Evolutionary conservation across 2,113 vertebrate species (phyloP).

Genomic region (Corydoras maculifer): DNA sequence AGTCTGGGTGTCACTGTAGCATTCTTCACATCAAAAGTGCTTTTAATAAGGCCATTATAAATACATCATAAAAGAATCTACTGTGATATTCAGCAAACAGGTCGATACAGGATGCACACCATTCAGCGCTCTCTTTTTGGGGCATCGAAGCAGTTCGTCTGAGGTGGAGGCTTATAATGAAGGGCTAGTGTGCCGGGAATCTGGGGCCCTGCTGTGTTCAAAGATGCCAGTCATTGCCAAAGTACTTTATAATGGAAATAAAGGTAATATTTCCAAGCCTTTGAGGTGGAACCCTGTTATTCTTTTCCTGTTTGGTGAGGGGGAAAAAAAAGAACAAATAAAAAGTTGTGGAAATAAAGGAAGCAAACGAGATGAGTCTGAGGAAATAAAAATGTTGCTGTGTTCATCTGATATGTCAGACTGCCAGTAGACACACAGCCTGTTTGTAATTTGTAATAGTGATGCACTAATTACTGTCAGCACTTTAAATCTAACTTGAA

Average conservation of each 20-base stretch:
- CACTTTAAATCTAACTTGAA: too few relatives aligned
- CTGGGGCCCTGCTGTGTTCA: slow-evolving; percentile 65
- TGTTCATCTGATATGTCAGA: background rate
- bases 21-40: slow-evolving; percentile 67
- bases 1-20: slow-evolving; percentile 59
- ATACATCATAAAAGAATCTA: slow-evolving; percentile 69
- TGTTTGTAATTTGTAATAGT: background rate
- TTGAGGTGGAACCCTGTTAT: slow-evolving; percentile 48
- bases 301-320: slow-evolving; percentile 38
- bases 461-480: background rate
- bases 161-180: slow-evolving; percentile 60
- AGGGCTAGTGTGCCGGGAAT: slow-evolving; percentile 51
- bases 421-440: background rate
- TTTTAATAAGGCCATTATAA: slow-evolving; percentile 74
- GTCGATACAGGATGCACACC: slow-evolving; percentile 71
- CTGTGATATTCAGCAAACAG: slow-evolving; percentile 71
- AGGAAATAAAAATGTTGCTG: slow-evolving; percentile 6
- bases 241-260: slow-evolving; percentile 66
- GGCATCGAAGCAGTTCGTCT: slow-evolving; percentile 51
- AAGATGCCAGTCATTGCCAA: slow-evolving; percentile 58
- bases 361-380: slow-evolving; percentile 26
- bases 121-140: slow-evolving; percentile 63
- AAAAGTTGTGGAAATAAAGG: slow-evolving; percentile 28
- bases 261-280: slow-evolving; percentile 59
- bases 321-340: slow-evolving; percentile 33